Base-by-base conservation (phyloP, 1,140 invertebrate species). In the Calliopsis andreniformis region DNA sequence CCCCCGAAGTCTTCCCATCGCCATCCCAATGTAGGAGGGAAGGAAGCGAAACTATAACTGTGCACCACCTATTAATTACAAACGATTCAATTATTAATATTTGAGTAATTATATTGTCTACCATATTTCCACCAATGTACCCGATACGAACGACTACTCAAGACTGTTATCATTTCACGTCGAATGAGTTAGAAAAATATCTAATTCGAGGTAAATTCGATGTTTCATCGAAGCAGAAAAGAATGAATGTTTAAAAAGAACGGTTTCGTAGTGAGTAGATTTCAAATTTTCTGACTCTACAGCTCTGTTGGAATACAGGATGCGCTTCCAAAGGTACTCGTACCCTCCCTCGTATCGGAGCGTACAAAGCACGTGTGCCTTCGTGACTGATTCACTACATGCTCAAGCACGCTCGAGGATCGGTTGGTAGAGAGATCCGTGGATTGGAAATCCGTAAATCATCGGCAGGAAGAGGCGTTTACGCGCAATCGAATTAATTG, bases 61-160 rank as follows among this genome's bases (percentile, higher is more conserved):
- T 76, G 73, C 70, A 84, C 82, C 86, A 88, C 80, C 87, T 88
- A 87, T 88, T 90, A 89, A 89, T 90, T 87, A 86, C 71, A 67
- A 81, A 49, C 78, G 82, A 88, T 88, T 87, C 85, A 88, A 90
- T 89, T 91, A 91, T 88, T 87, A 88, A 89, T 85, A 83, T 84
- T 83, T 59, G 58, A 76, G 82, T 89, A 89, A 90, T 90, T 88
- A 87, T 83, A 87, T 76, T 68, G 77, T 80, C 75, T 77, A 43
- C 32, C 59, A 10, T 64, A 39, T 4, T 14, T 14, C 8, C 23
- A 39, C 42, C 8, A 49, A 16, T 68, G 42, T 47, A 20, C 43
- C 23, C n/a, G 8, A 23, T n/a, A 16, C 0, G 32, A 5, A 2
- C 4, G 0, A 18, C 10, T 6, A 16, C 14, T 59, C 28, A 51